phyloP scores from a whole-genome alignment of 2,113 vertebrate species.

The Eupsittula cactorum region DNA sequence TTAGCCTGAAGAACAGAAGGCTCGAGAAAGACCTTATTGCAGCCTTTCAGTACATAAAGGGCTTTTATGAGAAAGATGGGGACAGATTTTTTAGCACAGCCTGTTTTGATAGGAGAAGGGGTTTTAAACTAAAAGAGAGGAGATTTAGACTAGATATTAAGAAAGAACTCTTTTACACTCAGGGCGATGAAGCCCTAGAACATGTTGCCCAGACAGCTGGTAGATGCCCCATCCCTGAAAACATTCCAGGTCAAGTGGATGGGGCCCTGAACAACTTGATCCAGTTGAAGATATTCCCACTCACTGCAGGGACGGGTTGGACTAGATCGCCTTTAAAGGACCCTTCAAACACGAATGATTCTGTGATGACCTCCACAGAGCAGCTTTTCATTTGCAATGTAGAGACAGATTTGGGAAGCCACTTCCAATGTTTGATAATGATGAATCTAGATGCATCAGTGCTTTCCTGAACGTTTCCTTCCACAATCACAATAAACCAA shows the following conservation, averaged over 20 bases:
- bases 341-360: not conserved
- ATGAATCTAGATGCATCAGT: not conserved
- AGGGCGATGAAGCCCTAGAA: not conserved
- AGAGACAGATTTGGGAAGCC: not conserved
- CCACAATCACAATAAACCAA: not conserved
- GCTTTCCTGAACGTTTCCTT: not conserved
- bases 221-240: fast-evolving
- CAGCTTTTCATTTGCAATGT: not conserved
- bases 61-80: not conserved
- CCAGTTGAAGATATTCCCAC: not conserved
- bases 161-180: not conserved
- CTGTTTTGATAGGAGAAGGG: not conserved
- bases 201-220: not conserved
- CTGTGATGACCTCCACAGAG: not conserved
- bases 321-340: not conserved
- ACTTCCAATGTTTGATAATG: not conserved
- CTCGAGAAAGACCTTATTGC: not conserved
- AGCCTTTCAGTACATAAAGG: not conserved
- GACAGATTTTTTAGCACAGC: not conserved
- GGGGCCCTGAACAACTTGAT: not conserved
- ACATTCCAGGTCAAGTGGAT: not conserved
- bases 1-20: not conserved
- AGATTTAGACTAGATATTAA: not conserved
- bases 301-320: not conserved
- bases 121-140: not conserved